Base-by-base conservation (phyloP, 2,113 vertebrate genomes). In the Hippotragus niger region DNA sequence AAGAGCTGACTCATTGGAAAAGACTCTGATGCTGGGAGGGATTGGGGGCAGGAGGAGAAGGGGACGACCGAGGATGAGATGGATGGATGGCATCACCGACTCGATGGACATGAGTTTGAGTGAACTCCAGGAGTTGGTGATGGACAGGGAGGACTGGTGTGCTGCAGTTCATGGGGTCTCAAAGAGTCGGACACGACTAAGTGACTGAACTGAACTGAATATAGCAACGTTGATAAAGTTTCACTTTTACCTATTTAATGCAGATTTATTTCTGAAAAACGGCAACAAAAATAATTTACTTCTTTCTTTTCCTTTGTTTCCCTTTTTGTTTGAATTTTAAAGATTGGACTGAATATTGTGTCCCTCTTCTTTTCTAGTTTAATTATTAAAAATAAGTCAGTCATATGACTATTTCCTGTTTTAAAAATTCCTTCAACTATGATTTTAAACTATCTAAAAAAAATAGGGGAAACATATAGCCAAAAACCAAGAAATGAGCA, bases 401-500 rank as follows among this genome's bases (percentile, higher is more conserved):
- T 71, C 43, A 64, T 64, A 57, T 27, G 6, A 81, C 31, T 88
- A 2, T 88, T 88, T 95, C 67, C 53, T 76, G 3, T 85, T 92
- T 90, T 76, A 88, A 96, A 93, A 91, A 47, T 86, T 14, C 40
- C 40, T 94, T 57, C 76, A 85, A 60, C 23, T 43, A 15, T 64
- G 74, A 52, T 90, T 60, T 94, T 58, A 74, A 91, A 40, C n/a
- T 84, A 3, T 57, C 33, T 93, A 11, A 88, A 76, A 33, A 23
- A 36, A 89, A 52, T 6, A 17, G 2, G 15, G 12, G 84, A 96
- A 97, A 91, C 23, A 47, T 90, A 81, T 45, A 90, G 45, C 81
- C 96, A 43, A 87, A 95, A 91, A 53, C 40, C 74, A 98, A 94
- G 78, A 98, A 83, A 95, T 96, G 52, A 88, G 58, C 81, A 55